Evolutionary conservation across 2,797 vertebrate species (phyloP).

Genomic region (Eupleurogrammus muticus): DNA sequence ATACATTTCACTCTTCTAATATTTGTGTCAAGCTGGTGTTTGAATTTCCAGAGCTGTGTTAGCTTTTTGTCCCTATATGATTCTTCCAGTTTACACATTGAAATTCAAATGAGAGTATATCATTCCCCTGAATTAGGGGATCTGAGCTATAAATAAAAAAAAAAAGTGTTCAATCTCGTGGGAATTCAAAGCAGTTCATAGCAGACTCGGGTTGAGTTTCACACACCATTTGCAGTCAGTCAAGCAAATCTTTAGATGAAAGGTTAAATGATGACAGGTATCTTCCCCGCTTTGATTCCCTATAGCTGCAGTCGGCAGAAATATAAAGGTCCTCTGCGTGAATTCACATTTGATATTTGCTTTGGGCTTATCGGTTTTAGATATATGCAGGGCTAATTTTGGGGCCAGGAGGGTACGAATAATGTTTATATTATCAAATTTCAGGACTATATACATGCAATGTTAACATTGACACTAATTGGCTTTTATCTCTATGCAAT

Average conservation of each 20-base stretch:
- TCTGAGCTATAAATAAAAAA: slow-evolving; percentile 34
- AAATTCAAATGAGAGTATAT: slow-evolving; percentile 38
- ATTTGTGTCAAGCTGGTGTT: slow-evolving; percentile 29
- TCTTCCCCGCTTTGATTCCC: slow-evolving; percentile 38
- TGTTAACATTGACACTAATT: neutral
- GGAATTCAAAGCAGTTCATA: slow-evolving; percentile 29
- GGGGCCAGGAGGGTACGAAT: slow-evolving; percentile 1
- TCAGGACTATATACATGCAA: neutral
- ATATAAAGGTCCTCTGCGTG: neutral
- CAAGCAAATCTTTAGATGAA: slow-evolving; percentile 51
- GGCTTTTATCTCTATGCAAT: neutral
- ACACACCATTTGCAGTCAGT: slow-evolving; percentile 58
- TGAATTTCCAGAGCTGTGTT: neutral
- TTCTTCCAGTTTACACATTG: slow-evolving; percentile 20
- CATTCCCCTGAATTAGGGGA: slow-evolving; percentile 24
- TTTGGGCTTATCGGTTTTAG: slow-evolving; percentile 22
- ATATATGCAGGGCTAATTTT: neutral
- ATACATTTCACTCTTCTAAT: slow-evolving; percentile 1
- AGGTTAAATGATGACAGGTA: slow-evolving; percentile 57
- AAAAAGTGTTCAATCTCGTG: slow-evolving; percentile 9
- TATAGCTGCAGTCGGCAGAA: slow-evolving; percentile 13
- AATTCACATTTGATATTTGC: slow-evolving; percentile 38
- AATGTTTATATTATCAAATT: slow-evolving; percentile 5
- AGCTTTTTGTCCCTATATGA: slow-evolving; percentile 21
- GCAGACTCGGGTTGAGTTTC: slow-evolving; percentile 42